Percentiles rank a stretch among this genome's conserved stretches.
phyloP scores from a whole-genome alignment of 2,797 vertebrate species.

The Prionace glauca region DNA sequence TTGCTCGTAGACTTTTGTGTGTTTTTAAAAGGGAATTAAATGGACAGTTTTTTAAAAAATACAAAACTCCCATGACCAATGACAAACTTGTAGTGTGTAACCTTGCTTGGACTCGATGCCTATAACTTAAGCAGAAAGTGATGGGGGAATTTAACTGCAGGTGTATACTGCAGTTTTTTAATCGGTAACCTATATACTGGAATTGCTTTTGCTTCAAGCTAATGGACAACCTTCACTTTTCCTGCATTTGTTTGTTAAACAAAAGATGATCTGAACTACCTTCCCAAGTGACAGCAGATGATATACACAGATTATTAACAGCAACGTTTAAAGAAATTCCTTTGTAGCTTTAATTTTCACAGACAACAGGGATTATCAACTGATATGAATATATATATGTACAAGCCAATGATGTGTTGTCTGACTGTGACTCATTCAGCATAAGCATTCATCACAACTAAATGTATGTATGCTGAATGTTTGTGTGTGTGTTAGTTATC shows the following conservation, averaged over 20 bases:
- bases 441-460: background rate
- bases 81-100: background rate
- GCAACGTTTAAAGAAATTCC: background rate
- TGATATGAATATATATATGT: background rate
- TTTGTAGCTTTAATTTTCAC: slow-evolving; percentile 6
- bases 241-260: slow-evolving; percentile 34
- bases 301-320: background rate
- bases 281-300: background rate
- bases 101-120: background rate
- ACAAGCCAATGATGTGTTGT: background rate
- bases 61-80: background rate
- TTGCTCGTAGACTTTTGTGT: background rate
- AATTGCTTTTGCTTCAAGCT: background rate
- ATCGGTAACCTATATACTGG: background rate
- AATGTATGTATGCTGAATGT: background rate
- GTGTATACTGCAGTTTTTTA: slow-evolving; percentile 6
- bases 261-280: background rate
- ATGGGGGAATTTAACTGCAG: background rate
- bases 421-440: background rate
- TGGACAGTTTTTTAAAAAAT: background rate
- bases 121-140: background rate
- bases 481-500: background rate
- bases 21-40: slow-evolving; percentile 21
- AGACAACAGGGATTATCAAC: background rate
- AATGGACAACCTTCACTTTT: background rate